Percentiles rank a stretch among this genome's conserved stretches.
phyloP scores from a whole-genome alignment of 2,113 vertebrate species.

The Chloroceryle aenea region DNA sequence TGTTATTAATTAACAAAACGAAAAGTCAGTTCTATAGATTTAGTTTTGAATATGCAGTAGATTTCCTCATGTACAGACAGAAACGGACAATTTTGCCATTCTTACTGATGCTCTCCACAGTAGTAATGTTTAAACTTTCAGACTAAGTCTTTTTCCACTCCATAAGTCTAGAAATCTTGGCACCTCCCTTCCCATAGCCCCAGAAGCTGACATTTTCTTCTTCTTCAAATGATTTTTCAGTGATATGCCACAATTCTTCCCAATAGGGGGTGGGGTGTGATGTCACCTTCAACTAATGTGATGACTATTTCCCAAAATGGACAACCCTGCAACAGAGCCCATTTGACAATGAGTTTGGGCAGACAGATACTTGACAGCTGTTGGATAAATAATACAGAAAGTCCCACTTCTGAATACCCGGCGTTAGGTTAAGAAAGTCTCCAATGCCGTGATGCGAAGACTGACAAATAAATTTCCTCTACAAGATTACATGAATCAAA shows the following conservation, averaged over 20 bases:
- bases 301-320: background rate
- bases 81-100: background rate
- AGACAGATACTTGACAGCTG: background rate
- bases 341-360: background rate
- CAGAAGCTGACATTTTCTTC: background rate
- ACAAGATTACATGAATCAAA: background rate
- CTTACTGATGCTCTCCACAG: background rate
- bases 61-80: background rate
- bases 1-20: background rate
- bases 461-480: background rate
- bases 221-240: background rate
- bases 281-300: background rate
- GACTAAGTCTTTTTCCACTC: background rate
- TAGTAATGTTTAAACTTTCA: background rate
- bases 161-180: background rate
- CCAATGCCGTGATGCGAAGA: background rate
- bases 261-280: rapidly evolving
- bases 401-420: background rate
- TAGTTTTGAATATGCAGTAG: background rate
- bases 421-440: background rate
- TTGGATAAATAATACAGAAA: background rate
- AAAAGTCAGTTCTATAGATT: background rate
- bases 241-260: background rate
- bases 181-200: background rate
- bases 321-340: background rate